Evolutionary conservation across 1,140 invertebrate genomes (phyloP).

Genomic region (Drosophila tropicalis): DNA sequence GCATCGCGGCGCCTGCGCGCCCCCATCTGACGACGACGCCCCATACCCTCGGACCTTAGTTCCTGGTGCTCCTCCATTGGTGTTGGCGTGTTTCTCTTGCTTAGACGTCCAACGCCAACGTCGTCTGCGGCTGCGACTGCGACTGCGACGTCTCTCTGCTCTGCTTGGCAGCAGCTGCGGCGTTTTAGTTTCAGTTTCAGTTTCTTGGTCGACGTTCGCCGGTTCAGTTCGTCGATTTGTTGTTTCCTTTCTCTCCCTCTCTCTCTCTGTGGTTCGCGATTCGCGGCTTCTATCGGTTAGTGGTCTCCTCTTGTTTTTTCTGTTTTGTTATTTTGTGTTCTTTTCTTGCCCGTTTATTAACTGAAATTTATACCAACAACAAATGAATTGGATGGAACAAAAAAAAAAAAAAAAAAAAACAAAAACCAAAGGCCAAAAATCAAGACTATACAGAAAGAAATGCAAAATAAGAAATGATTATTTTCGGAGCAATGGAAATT

Average conservation of each 20-base stretch:
- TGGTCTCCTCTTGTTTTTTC: slow-evolving; percentile 17
- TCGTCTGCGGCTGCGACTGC: not conserved
- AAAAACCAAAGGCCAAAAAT: slow-evolving; percentile 21
- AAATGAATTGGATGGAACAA: too few species aligned
- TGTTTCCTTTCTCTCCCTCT: not conserved
- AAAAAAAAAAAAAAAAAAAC: slow-evolving; percentile 26
- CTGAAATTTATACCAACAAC: slow-evolving; percentile 57
- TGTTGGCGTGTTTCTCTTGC: slow-evolving; percentile 23
- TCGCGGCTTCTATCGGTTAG: slow-evolving; percentile 25
- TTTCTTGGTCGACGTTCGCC: slow-evolving; percentile 74
- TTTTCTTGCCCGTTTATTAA: slow-evolving; percentile 43
- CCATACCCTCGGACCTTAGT: slow-evolving; percentile 14
- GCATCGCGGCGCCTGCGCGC: slow-evolving; percentile 61
- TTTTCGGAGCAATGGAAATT: slow-evolving; percentile 37
- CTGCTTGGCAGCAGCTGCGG: slow-evolving; percentile 20
- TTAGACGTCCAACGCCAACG: not conserved
- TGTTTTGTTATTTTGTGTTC: slow-evolving; percentile 29
- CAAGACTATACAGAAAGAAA: slow-evolving; percentile 18
- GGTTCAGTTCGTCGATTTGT: slow-evolving; percentile 56
- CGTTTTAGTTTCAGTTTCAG: slow-evolving; percentile 62
- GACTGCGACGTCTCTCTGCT: not conserved
- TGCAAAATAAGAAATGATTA: slow-evolving; percentile 20
- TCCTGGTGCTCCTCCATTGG: slow-evolving; percentile 15
- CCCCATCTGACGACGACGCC: slow-evolving; percentile 27
- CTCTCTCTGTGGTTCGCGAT: slow-evolving; percentile 16